Evolutionary conservation across 2,888 invertebrate species (phyloP).

Genomic region (Dorcus parallelipipedus): DNA sequence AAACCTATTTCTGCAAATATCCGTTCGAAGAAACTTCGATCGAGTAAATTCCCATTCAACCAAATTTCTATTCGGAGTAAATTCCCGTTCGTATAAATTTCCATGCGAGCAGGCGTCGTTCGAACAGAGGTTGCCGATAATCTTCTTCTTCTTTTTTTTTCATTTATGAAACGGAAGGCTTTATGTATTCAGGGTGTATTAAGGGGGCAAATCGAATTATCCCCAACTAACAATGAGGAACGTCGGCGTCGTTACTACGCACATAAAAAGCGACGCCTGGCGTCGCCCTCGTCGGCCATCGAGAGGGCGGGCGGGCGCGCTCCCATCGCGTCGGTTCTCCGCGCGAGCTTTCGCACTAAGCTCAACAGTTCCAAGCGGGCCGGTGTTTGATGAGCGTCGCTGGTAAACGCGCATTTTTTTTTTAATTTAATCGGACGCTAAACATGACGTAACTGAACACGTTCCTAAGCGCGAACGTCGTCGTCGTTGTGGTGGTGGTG

Average conservation of each 20-base stretch:
- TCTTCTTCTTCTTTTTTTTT: neutral
- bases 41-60: too few relatives aligned
- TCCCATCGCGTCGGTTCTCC: slow-evolving; percentile 47
- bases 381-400: slow-evolving; percentile 22
- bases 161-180: too few relatives aligned
- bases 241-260: neutral
- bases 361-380: slow-evolving; percentile 24
- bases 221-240: neutral
- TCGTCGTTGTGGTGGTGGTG: too few relatives aligned
- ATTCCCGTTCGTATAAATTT: too few relatives aligned
- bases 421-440: neutral
- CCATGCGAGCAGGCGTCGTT: too few relatives aligned
- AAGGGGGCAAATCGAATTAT: neutral
- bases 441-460: neutral
- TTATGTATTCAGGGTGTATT: too few relatives aligned
- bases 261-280: neutral
- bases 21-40: too few relatives aligned
- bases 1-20: too few relatives aligned
- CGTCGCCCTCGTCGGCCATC: slow-evolving; percentile 12
- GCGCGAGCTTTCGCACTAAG: slow-evolving; percentile 33
- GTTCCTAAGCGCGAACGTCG: neutral
- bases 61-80: too few relatives aligned
- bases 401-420: neutral
- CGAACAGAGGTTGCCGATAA: neutral
- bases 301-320: slow-evolving; percentile 39